Conservation (phyloP, 2,113 vertebrate species). For the Pleuronectes platessa region DNA sequence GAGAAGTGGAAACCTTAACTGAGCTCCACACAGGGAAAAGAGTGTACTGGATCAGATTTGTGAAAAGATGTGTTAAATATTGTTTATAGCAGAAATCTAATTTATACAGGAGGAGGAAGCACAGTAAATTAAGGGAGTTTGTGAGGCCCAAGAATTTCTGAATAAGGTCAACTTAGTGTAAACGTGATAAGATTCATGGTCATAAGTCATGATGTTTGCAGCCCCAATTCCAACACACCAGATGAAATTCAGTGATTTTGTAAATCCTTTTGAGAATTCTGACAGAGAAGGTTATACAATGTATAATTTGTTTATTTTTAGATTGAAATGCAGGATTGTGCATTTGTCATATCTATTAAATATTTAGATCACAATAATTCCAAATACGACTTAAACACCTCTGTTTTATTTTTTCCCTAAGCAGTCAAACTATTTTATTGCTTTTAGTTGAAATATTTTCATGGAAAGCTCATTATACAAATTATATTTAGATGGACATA, state of each 20-base stretch:
- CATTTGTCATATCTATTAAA: conserved; percentile 33
- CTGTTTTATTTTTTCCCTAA: conserved; percentile 42
- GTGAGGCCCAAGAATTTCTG: too few relatives aligned
- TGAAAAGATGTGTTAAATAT: conserved; percentile 2
- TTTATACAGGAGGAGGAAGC: conserved; percentile 11
- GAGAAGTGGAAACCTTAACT: too few relatives aligned
- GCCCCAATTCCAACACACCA: too few relatives aligned
- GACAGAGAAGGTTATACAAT: conserved; percentile 14
- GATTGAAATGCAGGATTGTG: conserved; percentile 35
- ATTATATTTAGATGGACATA: conserved; percentile 11
- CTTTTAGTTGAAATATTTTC: conserved; percentile 58
- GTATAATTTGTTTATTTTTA: conserved; percentile 58
- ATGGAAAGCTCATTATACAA: conserved; percentile 41
- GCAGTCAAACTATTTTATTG: conserved; percentile 56
- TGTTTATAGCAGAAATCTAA: conserved; percentile 12
- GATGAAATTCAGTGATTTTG: too few relatives aligned
- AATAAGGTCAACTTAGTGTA: too few relatives aligned
- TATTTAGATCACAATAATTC: conserved; percentile 24
- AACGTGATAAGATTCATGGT: too few relatives aligned
- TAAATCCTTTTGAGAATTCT: too few relatives aligned
- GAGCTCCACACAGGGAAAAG: conserved; percentile 35
- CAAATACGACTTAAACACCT: conserved; percentile 13
- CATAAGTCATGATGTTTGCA: too few relatives aligned
- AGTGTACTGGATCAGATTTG: neutral
- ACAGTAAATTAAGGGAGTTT: neutral